These are phyloP conservation scores for Agrotis segetum DNA, from an alignment of 2,888 invertebrate species.

Conservation along the genomic window DNA sequence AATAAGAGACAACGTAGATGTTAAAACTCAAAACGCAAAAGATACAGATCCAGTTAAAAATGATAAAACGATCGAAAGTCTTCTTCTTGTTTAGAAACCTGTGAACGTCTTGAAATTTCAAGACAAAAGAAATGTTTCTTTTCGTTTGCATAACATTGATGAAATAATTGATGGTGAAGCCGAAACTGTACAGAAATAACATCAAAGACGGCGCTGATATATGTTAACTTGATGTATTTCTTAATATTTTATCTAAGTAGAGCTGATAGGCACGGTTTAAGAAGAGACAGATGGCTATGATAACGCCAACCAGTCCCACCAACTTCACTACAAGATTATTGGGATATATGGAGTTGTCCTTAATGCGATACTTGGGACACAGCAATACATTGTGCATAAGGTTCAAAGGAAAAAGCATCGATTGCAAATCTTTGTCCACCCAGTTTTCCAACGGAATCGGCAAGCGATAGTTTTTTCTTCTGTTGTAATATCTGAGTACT, in stretches of 20 bases:
- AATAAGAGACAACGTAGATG: slow-evolving; percentile 11
- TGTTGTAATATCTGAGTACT: not conserved
- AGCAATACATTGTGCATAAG: slow-evolving; percentile 15
- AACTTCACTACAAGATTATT: slow-evolving; percentile 2
- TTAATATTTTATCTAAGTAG: not conserved
- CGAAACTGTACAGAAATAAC: slow-evolving; percentile 12
- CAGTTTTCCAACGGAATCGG: not conserved
- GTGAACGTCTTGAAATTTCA: slow-evolving; percentile 29
- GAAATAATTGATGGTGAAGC: slow-evolving; percentile 23
- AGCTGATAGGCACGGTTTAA: slow-evolving; percentile 10
- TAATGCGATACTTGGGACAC: slow-evolving; percentile 15
- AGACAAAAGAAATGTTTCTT: slow-evolving; percentile 7
- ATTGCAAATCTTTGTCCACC: slow-evolving; percentile 40
- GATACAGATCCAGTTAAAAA: slow-evolving; percentile 14
- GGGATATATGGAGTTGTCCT: slow-evolving; percentile 6
- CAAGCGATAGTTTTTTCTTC: not conserved
- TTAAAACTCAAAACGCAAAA: not conserved
- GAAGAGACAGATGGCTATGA: not conserved
- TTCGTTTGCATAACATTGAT: slow-evolving; percentile 21
- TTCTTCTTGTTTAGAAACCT: slow-evolving; percentile 14
- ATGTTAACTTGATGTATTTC: slow-evolving; percentile 1
- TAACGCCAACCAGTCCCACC: not conserved
- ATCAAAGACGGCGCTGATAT: slow-evolving; percentile 13
- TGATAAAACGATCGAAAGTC: not conserved
- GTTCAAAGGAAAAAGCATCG: slow-evolving; percentile 22